Percentiles rank a stretch among this genome's conserved stretches.
Evolutionary conservation across 2,113 vertebrate genomes (phyloP).

Genomic region (Ptilonorhynchus violaceus): DNA sequence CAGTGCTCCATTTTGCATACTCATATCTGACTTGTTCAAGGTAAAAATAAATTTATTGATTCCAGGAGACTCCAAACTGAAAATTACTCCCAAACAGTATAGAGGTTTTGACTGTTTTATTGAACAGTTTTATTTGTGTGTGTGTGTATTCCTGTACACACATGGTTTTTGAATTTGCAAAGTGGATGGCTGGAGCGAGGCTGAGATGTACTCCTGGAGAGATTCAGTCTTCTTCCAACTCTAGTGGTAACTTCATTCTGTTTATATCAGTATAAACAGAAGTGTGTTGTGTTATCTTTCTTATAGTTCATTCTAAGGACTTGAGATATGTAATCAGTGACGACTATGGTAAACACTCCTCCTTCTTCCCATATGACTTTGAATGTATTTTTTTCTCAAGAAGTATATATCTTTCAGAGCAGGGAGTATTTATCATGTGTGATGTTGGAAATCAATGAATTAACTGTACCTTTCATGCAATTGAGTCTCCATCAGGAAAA

Average conservation of each 20-base stretch:
- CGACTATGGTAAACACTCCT: not conserved
- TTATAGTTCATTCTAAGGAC: not conserved
- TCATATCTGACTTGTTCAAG: not conserved
- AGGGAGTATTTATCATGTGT: not conserved
- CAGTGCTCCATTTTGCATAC: not conserved
- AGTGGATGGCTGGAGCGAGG: not conserved
- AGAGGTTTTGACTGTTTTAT: not conserved
- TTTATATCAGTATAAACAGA: not conserved
- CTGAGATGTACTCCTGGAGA: not conserved
- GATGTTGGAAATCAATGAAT: not conserved
- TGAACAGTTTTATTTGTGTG: not conserved
- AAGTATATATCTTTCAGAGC: not conserved
- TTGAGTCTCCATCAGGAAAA: not conserved
- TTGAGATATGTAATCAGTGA: not conserved
- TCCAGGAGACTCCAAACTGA: not conserved
- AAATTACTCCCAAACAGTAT: not conserved
- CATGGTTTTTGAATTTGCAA: rapidly evolving
- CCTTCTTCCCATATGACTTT: not conserved
- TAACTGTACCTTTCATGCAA: not conserved
- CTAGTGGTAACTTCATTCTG: not conserved
- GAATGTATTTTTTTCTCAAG: not conserved
- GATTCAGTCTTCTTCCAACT: not conserved
- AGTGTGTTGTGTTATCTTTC: not conserved
- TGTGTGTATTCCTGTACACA: not conserved
- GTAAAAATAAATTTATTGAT: not conserved